Conservation (phyloP, 2,888 invertebrate species). For the Ochlodes sylvanus region DNA sequence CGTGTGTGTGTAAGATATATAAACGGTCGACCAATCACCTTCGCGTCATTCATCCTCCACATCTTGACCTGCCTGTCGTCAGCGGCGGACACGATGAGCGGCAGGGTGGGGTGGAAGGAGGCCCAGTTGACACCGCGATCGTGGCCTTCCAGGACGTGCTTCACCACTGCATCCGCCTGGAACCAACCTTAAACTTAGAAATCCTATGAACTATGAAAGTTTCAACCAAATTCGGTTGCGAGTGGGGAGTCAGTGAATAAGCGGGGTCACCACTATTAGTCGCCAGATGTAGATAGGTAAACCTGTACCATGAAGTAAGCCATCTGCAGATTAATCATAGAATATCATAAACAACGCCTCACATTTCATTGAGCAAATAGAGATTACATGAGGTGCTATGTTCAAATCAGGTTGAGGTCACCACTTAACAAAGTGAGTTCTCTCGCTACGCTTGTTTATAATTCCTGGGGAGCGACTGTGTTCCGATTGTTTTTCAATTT, state of each 20-base stretch:
- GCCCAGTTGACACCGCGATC: slow-evolving; percentile 99
- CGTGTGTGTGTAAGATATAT: not conserved
- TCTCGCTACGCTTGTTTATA: too few species aligned
- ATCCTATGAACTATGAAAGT: not conserved
- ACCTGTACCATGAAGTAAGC: too few species aligned
- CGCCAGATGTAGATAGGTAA: too few species aligned
- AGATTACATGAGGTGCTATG: not conserved
- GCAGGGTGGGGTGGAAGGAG: slow-evolving; percentile 96
- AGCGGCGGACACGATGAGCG: slow-evolving; percentile 98
- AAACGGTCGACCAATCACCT: slow-evolving; percentile 70
- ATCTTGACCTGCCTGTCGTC: slow-evolving; percentile 99
- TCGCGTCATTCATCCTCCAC: slow-evolving; percentile 99
- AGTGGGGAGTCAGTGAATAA: not conserved
- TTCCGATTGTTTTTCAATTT: too few species aligned
- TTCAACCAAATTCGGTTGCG: too few species aligned
- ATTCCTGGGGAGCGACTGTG: too few species aligned
- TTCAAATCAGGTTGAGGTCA: too few species aligned
- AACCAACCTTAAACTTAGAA: slow-evolving; percentile 24
- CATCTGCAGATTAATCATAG: too few species aligned
- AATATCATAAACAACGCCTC: not conserved
- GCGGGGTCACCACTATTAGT: slow-evolving; percentile 1
- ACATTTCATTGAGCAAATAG: not conserved
- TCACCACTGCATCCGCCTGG: slow-evolving; percentile 95
- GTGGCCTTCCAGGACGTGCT: slow-evolving; percentile 96
- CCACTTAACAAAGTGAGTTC: too few species aligned